These are phyloP conservation scores for Dascyllus trimaculatus DNA, from an alignment of 2,113 vertebrate species.

Conservation along the genomic window DNA sequence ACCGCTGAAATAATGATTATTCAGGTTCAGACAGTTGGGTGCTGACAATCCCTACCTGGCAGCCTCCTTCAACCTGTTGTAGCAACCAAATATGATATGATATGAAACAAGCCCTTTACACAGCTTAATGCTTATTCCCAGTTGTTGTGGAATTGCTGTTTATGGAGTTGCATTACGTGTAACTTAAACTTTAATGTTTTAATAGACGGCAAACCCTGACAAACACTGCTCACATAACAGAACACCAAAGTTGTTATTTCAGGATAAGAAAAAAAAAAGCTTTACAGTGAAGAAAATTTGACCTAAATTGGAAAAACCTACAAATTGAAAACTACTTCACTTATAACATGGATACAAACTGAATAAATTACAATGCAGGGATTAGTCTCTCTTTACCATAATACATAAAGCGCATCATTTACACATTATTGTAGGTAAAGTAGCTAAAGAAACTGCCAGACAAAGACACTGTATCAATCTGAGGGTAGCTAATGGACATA, in stretches of 20 bases:
- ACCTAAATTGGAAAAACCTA: neutral
- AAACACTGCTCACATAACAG: neutral
- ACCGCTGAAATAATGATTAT: conserved; percentile 4
- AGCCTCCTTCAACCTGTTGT: neutral
- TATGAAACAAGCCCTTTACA: neutral
- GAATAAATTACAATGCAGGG: neutral
- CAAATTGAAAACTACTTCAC: neutral
- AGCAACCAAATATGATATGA: neutral
- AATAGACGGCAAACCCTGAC: neutral
- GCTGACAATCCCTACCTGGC: neutral
- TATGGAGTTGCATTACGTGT: neutral
- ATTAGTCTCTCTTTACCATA: neutral
- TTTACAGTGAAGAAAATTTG: neutral
- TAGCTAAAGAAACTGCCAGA: neutral
- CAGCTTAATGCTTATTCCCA: neutral
- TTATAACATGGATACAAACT: neutral
- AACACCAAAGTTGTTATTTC: too few relatives aligned
- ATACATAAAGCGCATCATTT: neutral
- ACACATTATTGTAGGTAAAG: neutral
- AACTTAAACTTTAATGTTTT: neutral
- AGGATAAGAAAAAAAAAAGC: too few relatives aligned
- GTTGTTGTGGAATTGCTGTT: neutral
- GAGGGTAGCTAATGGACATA: neutral
- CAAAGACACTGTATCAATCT: neutral
- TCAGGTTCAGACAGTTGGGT: neutral